Percentiles rank a stretch among this genome's conserved stretches.
These are phyloP conservation scores for Anolis apletophallus DNA, from an alignment of 2,797 vertebrate species.

Conservation along the genomic window DNA sequence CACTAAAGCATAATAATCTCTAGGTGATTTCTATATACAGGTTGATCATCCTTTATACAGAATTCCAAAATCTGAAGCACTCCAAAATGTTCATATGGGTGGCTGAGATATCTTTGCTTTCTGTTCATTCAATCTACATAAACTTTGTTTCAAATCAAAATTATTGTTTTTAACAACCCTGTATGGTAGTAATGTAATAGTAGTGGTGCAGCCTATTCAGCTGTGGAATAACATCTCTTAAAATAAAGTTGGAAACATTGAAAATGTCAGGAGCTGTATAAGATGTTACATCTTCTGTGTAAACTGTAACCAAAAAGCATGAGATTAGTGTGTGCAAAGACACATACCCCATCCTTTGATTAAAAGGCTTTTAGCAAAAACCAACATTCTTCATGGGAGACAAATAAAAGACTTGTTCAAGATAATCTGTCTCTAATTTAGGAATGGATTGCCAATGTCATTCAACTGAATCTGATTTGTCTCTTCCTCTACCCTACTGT, in stretches of 20 bases:
- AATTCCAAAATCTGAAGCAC: too few relatives aligned
- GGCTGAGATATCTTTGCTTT: too few relatives aligned
- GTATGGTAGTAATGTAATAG: background rate
- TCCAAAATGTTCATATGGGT: too few relatives aligned
- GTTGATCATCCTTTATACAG: too few relatives aligned
- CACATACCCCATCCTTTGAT: constrained; percentile 35
- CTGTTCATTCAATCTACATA: too few relatives aligned
- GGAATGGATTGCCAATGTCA: constrained; percentile 42
- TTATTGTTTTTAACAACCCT: too few relatives aligned
- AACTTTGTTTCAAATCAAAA: too few relatives aligned
- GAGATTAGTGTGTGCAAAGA: constrained; percentile 35
- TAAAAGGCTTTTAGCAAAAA: constrained; percentile 44
- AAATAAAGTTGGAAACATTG: background rate
- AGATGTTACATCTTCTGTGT: background rate
- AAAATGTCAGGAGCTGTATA: background rate
- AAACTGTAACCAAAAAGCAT: constrained; percentile 9
- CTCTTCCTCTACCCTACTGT: constrained; percentile 44
- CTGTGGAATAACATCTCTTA: constrained; percentile 20
- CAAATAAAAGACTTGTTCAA: constrained; percentile 33
- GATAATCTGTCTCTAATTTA: constrained; percentile 59
- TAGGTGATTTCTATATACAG: too few relatives aligned
- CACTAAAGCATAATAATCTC: too few relatives aligned
- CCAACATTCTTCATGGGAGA: constrained; percentile 47
- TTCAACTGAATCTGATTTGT: constrained; percentile 51
- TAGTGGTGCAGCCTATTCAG: background rate